These are phyloP conservation scores for Heliconius hewitsoni DNA, from an alignment of 1,140 invertebrate genomes.

Conservation along the genomic window DNA sequence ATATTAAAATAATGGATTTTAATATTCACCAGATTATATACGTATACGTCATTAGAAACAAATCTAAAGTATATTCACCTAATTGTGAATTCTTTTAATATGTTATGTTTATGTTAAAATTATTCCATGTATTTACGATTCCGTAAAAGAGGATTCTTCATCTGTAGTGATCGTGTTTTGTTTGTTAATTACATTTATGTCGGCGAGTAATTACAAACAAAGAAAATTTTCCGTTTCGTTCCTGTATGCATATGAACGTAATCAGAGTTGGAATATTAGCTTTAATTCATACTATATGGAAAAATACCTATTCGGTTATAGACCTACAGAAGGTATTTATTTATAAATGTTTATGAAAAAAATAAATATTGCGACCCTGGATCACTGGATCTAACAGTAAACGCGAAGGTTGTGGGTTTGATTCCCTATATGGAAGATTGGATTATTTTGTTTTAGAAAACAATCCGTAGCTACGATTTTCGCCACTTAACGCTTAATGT, in stretches of 20 bases:
- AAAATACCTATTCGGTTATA: neutral
- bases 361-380: no score
- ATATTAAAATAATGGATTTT: no score
- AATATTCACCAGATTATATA: no score
- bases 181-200: slow-evolving; percentile 40
- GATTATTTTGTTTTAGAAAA: no score
- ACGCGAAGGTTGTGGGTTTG: no score
- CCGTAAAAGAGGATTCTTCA: slow-evolving; percentile 42
- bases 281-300: neutral
- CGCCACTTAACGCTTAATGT: no score
- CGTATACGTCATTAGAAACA: neutral
- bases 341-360: no score
- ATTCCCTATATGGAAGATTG: no score
- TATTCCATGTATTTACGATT: slow-evolving; percentile 40
- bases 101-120: slow-evolving; percentile 34
- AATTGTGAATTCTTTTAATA: slow-evolving; percentile 27
- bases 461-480: no score
- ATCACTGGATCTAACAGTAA: no score
- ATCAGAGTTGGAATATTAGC: neutral
- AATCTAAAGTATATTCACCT: neutral
- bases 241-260: slow-evolving; percentile 19
- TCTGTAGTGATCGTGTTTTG: slow-evolving; percentile 37
- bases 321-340: no score
- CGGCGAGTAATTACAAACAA: slow-evolving; percentile 36
- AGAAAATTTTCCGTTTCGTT: slow-evolving; percentile 36